Base-by-base conservation (phyloP, 2,888 invertebrate genomes). In the Oscheius myriophilus region DNA sequence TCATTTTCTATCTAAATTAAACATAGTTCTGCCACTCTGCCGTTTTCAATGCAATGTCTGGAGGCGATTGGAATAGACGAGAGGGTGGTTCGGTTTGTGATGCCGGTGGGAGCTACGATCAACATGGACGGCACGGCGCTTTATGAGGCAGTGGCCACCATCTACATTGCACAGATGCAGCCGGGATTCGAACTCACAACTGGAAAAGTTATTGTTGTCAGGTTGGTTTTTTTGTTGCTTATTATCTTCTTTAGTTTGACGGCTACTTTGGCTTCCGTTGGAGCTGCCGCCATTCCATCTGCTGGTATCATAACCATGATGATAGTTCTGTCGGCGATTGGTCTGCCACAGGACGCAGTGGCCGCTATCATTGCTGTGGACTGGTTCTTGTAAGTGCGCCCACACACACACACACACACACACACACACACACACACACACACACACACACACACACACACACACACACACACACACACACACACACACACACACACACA, bases 251-350 rank as follows among this genome's bases (percentile, higher is more conserved):
- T n/a, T n/a, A 95, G 95, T 88, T 92, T 94, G 82, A 96, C 96
- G 11, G 95, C 96, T 23, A 96, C 96, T 1, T 92, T 95, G 64
- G 96, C 96, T 0, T 95, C 95, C 83, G 95, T 96, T 86, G 96
- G 96, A 70, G 96, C 96, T 25, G 96, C 96, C 14, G 95, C 96
- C 62, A 94, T 96, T 33, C 85, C 86, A 0, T 82, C 81, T 0
- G 86, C 86, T 18, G 86, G 86, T 21, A 77, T 85, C 18, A 86
- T 85, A 12, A 85, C 85, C 11, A 84, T 87, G 86, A 69, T 89
- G 61, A 86, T 88, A n/a, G 88, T 89, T 41, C 78, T 88, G 69
- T 87, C 87, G 23, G 88, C 88, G 4, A 87, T 88, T 21, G 88
- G 88, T 14, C 77, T 88, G 58, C 88, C 88, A 12, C 85, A 87